These are phyloP conservation scores for Phataginus tetradactyla DNA, from an alignment of 2,797 vertebrate genomes.

Conservation along the genomic window DNA sequence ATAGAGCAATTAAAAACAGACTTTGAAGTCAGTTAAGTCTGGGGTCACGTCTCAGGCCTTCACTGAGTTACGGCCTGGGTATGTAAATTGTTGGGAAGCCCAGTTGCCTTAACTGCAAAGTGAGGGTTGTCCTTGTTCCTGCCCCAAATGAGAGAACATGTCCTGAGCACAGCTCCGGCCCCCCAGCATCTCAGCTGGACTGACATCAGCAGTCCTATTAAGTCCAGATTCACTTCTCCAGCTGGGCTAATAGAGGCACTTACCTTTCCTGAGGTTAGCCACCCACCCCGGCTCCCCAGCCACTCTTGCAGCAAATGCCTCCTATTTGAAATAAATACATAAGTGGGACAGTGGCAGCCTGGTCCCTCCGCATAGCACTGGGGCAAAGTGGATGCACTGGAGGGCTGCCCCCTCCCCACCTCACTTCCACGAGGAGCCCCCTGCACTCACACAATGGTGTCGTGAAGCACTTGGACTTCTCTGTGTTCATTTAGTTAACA, in stretches of 20 bases:
- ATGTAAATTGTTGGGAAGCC: not conserved
- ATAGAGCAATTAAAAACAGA: not conserved
- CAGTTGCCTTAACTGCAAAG: not conserved
- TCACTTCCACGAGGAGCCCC: not conserved
- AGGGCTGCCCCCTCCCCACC: fast-evolving
- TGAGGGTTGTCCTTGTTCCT: fast-evolving
- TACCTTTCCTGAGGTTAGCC: not conserved
- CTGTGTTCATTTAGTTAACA: not conserved
- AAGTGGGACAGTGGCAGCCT: not conserved
- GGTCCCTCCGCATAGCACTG: not conserved
- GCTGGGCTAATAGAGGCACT: not conserved
- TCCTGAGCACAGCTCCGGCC: not conserved
- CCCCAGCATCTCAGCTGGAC: not conserved
- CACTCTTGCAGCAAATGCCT: not conserved
- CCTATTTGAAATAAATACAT: not conserved
- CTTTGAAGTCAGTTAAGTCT: not conserved
- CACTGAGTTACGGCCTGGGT: not conserved
- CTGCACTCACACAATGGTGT: fast-evolving
- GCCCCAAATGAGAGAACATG: not conserved
- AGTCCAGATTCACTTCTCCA: not conserved
- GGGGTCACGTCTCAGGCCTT: not conserved
- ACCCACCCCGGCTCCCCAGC: not conserved
- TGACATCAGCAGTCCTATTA: not conserved
- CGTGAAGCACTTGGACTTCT: not conserved
- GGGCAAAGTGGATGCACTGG: not conserved